These are phyloP conservation scores for Cervus canadensis DNA, from an alignment of 2,113 vertebrate genomes.

Conservation along the genomic window DNA sequence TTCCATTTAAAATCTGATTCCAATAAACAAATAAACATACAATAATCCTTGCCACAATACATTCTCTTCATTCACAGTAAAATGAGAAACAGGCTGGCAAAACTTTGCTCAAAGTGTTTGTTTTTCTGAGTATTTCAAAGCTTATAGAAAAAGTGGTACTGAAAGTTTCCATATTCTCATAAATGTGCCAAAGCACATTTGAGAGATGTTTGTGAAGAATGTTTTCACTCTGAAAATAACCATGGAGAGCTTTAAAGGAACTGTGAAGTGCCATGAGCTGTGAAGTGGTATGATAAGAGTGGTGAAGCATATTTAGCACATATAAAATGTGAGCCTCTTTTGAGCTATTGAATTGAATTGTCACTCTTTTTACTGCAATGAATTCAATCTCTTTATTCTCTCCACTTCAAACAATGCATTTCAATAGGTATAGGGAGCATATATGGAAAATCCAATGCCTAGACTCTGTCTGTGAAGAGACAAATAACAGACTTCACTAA, in stretches of 20 bases:
- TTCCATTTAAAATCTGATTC: neutral
- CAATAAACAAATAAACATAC: neutral
- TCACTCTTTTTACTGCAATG: slow-evolving; percentile 47
- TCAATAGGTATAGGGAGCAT: slow-evolving; percentile 23
- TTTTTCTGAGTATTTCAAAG: slow-evolving; percentile 38
- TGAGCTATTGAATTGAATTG: slow-evolving; percentile 51
- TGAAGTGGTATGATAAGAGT: slow-evolving; percentile 58
- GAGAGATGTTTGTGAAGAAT: slow-evolving; percentile 56
- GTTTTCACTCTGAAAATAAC: slow-evolving; percentile 52
- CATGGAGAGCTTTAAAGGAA: slow-evolving; percentile 43
- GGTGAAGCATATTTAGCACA: slow-evolving; percentile 52
- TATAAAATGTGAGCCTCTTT: slow-evolving; percentile 42
- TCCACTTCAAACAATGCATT: slow-evolving; percentile 48
- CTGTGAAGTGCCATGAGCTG: slow-evolving; percentile 44
- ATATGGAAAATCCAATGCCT: slow-evolving; percentile 1
- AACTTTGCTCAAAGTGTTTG: slow-evolving; percentile 61
- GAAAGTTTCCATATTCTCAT: slow-evolving; percentile 43
- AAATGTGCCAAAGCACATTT: slow-evolving; percentile 30
- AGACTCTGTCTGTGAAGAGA: neutral
- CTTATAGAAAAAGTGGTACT: slow-evolving; percentile 28
- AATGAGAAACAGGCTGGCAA: slow-evolving; percentile 3
- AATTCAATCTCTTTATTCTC: slow-evolving; percentile 58
- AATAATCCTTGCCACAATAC: slow-evolving; percentile 1
- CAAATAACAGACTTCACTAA: neutral
- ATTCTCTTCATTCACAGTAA: neutral